Base-by-base conservation (phyloP, 2,888 invertebrate species). In the Drosophila conformis region DNA sequence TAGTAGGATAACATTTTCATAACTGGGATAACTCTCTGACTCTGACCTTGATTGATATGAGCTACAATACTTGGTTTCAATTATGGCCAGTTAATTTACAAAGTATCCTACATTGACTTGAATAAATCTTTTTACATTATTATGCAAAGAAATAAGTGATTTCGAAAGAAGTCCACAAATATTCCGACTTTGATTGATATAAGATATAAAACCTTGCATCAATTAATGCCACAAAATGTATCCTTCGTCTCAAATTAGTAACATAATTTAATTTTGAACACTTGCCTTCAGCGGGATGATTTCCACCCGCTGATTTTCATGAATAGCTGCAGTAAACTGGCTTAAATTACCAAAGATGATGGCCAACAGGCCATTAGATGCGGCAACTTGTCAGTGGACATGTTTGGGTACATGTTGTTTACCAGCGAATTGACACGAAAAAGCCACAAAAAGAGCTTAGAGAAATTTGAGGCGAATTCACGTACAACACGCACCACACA, bases 391-490 rank as follows among this genome's bases (percentile, higher is more conserved):
- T 87, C 85, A 69, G 38, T 75, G 76, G 74, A 71, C 78, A 73
- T 81, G 78, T 81, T 73, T 65, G 75, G 73, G 54, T 64, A 74
- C 84, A 71, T 88, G 25, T 54, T 54, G 84, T 84, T 84, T 76
- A 83, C 81, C 81, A 83, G 69, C 72, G 71, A 87, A 76, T 74
- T 74, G 81, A 84, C 89, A 84, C 86, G 80, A 76, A 88, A 88
- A 75, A 64, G 62, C 70, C 81, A 74, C 68, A 82, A 80, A 76
- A 80, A 59, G 59, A 69, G 60, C 58, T 65, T 74, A 70, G 83
- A 88, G 83, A 84, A 84, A 84, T 86, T 88, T 31, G 83, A 88
- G 70, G 73, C 73, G 61, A 72, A 73, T 76, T 42, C 49, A 66
- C 38, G 40, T 2, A 31, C 52, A 61, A 25, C 54, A 48, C 68